A percentile compares a stretch with the other conserved stretches of the same genome.
Conservation (phyloP, 2,797 vertebrate species). For the Champsocephalus esox region DNA sequence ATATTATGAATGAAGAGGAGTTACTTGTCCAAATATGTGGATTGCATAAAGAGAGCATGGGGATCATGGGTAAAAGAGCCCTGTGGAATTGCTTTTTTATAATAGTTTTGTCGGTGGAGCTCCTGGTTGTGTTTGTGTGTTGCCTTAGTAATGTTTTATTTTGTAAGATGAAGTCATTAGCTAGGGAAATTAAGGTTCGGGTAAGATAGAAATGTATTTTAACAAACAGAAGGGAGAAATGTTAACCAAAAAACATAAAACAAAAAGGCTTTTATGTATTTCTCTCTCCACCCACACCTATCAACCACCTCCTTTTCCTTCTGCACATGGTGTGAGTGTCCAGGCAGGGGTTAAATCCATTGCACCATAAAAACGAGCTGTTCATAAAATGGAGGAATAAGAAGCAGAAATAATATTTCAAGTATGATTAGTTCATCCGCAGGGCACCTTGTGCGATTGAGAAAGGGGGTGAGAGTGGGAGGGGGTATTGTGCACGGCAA, state of each 20-base stretch:
- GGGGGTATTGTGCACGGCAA: slow-evolving; percentile 86
- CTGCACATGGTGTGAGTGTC: slow-evolving; percentile 65
- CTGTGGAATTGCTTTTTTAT: slow-evolving; percentile 52
- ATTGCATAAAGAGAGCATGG: slow-evolving; percentile 55
- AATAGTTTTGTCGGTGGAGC: slow-evolving; percentile 38
- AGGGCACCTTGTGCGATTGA: slow-evolving; percentile 89
- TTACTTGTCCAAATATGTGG: slow-evolving; percentile 72
- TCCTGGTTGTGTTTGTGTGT: slow-evolving; percentile 45
- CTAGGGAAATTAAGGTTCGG: slow-evolving; percentile 60
- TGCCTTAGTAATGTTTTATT: slow-evolving; percentile 43
- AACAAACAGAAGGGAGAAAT: slow-evolving; percentile 55
- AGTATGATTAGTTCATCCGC: slow-evolving; percentile 91
- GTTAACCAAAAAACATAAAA: slow-evolving; percentile 46
- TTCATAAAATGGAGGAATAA: slow-evolving; percentile 90
- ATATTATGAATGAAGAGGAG: slow-evolving; percentile 64
- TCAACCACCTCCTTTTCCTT: slow-evolving; percentile 39
- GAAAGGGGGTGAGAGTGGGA: slow-evolving; percentile 76
- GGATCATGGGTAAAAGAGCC: slow-evolving; percentile 59
- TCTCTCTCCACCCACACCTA: slow-evolving; percentile 51
- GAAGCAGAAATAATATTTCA: slow-evolving; percentile 93
- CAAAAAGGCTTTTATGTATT: slow-evolving; percentile 28
- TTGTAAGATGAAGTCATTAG: slow-evolving; percentile 35
- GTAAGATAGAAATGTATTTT: slow-evolving; percentile 58
- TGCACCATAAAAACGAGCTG: slow-evolving; percentile 88
- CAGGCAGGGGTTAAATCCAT: slow-evolving; percentile 87